Conservation (phyloP, 2,888 invertebrate species). For the Archaeoteleia sp. region DNA sequence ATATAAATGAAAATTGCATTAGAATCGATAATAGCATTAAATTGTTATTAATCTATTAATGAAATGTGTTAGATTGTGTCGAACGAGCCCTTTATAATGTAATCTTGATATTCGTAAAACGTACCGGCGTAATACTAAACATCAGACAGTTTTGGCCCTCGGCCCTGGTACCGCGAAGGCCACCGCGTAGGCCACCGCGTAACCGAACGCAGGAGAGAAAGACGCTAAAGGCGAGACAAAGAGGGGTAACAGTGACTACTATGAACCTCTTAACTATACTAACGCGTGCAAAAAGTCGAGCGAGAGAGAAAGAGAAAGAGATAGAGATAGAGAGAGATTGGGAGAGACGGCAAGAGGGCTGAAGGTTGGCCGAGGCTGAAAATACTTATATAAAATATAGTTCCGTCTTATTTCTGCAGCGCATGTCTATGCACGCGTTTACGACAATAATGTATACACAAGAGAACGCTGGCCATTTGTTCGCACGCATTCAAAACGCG, state of each 20-base stretch:
- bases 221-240: constrained; percentile 31
- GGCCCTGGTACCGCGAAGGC: constrained; percentile 67
- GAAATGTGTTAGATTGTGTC: too few relatives aligned
- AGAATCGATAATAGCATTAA: too few relatives aligned
- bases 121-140: constrained; percentile 60
- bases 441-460: constrained; percentile 24
- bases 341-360: constrained; percentile 48
- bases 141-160: constrained; percentile 69
- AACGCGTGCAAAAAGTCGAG: constrained; percentile 53
- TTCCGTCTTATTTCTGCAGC: constrained; percentile 61
- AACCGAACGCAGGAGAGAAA: constrained; percentile 49
- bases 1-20: too few relatives aligned
- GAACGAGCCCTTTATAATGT: too few relatives aligned
- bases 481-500: constrained; percentile 43
- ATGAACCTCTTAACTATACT: constrained; percentile 61
- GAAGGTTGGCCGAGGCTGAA: constrained; percentile 71
- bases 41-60: too few relatives aligned
- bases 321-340: constrained; percentile 46
- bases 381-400: constrained; percentile 70
- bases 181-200: constrained; percentile 65
- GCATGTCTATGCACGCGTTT: constrained; percentile 47
- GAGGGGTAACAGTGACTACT: constrained; percentile 46
- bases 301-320: constrained; percentile 39
- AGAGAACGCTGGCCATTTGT: constrained; percentile 35
- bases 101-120: too few relatives aligned